phyloP scores from a whole-genome alignment of 2,797 vertebrate species.

The Notoglanidium macrostoma region DNA sequence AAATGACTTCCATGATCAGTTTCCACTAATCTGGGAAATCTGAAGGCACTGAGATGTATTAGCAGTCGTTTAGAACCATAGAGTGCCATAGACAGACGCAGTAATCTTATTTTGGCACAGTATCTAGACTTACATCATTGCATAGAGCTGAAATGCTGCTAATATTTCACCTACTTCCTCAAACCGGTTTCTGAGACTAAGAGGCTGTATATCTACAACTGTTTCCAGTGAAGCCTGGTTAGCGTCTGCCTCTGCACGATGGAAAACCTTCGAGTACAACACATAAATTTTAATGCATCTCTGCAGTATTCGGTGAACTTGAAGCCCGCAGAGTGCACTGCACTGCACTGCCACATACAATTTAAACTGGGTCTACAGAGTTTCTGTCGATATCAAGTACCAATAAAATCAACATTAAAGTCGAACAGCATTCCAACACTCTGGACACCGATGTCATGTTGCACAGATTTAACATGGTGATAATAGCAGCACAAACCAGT shows the following conservation, averaged over 20 bases:
- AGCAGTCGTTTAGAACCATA: conserved; percentile 22
- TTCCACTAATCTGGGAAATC: conserved; percentile 29
- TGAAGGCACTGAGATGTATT: conserved; percentile 21
- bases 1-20: conserved; percentile 11
- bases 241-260: neutral
- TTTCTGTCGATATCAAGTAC: neutral
- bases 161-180: conserved; percentile 22
- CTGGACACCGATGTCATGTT: neutral
- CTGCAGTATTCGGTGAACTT: neutral
- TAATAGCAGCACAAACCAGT: neutral
- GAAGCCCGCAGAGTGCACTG: neutral
- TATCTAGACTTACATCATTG: conserved; percentile 27
- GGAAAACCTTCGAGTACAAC: neutral
- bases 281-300: neutral
- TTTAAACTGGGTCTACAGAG: neutral
- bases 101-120: conserved; percentile 32
- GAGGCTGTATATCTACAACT: neutral
- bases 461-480: neutral
- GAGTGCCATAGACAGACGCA: conserved; percentile 22
- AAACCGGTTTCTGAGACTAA: neutral
- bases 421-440: neutral
- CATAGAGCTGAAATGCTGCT: conserved; percentile 29
- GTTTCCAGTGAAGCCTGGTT: conserved; percentile 22
- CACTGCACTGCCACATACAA: neutral
- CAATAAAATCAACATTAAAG: neutral